Conservation (phyloP, 1,140 invertebrate genomes). For the Asobara japonica region DNA sequence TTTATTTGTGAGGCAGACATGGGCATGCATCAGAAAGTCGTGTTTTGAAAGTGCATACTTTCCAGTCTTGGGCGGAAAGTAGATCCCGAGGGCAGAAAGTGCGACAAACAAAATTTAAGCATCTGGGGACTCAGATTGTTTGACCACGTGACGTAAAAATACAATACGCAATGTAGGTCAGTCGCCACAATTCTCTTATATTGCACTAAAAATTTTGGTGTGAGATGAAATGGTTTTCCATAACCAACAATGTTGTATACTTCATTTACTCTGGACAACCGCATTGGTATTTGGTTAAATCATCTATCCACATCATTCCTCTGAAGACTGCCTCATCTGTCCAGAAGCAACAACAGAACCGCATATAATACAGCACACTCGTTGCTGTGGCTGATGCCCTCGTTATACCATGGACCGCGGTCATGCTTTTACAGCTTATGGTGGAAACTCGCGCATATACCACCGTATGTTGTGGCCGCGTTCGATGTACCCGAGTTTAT, state of each 20-base stretch:
- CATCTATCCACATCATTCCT: not conserved
- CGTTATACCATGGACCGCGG: constrained; percentile 1
- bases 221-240: no score
- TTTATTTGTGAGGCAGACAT: no score
- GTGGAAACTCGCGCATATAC: constrained; percentile 13
- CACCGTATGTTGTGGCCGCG: constrained; percentile 21
- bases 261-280: not conserved
- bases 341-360: constrained; percentile 12
- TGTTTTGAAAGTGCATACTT: no score
- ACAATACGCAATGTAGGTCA: no score
- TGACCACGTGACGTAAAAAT: no score
- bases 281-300: not conserved
- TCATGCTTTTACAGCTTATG: constrained; percentile 25
- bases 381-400: not conserved
- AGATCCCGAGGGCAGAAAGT: no score
- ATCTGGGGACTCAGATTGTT: no score
- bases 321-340: constrained; percentile 1
- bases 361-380: not conserved
- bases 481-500: constrained; percentile 31
- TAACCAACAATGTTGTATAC: not conserved
- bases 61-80: no score
- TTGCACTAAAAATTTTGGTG: no score
- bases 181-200: no score
- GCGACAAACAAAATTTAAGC: no score
- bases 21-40: no score